phyloP scores from a whole-genome alignment of 2,888 invertebrate genomes.

The Steinernema scapterisci region DNA sequence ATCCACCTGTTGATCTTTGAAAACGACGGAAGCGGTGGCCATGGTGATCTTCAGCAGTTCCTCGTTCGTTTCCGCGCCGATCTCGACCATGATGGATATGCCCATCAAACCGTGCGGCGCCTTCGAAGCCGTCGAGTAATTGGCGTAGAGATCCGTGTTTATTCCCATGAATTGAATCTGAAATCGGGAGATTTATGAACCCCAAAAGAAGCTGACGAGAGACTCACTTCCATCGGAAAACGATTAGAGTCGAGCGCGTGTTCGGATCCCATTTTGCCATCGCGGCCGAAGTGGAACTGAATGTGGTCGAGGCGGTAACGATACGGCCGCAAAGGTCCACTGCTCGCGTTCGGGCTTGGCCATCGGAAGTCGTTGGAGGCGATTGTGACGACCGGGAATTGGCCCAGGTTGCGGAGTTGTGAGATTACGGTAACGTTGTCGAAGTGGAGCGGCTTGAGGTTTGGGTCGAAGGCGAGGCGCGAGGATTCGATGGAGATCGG shows the following conservation, averaged over 20 bases:
- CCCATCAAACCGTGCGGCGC: conserved; percentile 93
- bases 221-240: conserved; percentile 79
- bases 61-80: conserved; percentile 69
- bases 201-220: conserved; percentile 72
- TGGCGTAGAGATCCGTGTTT: conserved; percentile 93
- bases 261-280: conserved; percentile 84
- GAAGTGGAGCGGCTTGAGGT: conserved; percentile 85
- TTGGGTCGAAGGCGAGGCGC: conserved; percentile 90
- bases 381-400: conserved; percentile 14
- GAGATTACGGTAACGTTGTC: conserved; percentile 85
- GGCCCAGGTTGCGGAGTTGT: conserved; percentile 17
- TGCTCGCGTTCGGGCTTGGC: conserved; percentile 70
- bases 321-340: conserved; percentile 82
- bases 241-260: conserved; percentile 80
- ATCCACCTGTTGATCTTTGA: conserved; percentile 46
- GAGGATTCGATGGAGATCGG: conserved; percentile 94
- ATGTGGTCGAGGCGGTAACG: conserved; percentile 52
- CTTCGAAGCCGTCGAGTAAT: conserved; percentile 89
- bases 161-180: conserved; percentile 88
- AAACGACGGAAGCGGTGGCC: conserved; percentile 47
- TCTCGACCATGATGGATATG: conserved; percentile 89
- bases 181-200: background rate
- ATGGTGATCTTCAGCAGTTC: conserved; percentile 54
- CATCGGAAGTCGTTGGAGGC: conserved; percentile 15
- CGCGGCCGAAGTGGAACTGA: conserved; percentile 80